Evolutionary conservation across 2,113 vertebrate species (phyloP).

Genomic region (Spermophilus dauricus): DNA sequence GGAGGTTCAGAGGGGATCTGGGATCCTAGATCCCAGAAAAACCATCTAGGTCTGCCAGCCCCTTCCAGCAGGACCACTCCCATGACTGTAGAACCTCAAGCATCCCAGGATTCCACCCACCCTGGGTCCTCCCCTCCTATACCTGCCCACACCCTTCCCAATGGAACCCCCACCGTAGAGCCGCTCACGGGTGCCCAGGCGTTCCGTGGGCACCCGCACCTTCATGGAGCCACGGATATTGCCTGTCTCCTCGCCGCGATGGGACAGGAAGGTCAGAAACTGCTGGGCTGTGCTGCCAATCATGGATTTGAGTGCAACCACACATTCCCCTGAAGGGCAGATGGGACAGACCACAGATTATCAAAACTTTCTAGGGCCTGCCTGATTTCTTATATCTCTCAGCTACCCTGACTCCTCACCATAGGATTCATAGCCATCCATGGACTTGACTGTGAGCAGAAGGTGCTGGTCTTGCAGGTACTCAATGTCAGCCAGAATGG

Average conservation of each 20-base stretch:
- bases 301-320: conserved; percentile 98
- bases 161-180: conserved; percentile 93
- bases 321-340: conserved; percentile 93
- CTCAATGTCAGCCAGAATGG: conserved; percentile 97
- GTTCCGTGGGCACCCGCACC: conserved; percentile 95
- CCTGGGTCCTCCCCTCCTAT: not conserved
- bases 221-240: conserved; percentile 98
- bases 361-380: not conserved
- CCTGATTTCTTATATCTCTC: not conserved
- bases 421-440: conserved; percentile 97
- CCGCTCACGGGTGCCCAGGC: conserved; percentile 96
- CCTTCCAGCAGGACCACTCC: not conserved
- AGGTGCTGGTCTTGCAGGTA: conserved; percentile 99
- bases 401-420: conserved; percentile 86
- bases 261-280: conserved; percentile 97
- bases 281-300: conserved; percentile 98
- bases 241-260: conserved; percentile 97
- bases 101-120: not conserved
- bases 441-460: conserved; percentile 96
- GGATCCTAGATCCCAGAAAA: not conserved
- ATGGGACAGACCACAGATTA: not conserved
- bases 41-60: not conserved
- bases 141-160: not conserved
- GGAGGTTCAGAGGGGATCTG: not conserved
- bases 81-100: not conserved